phyloP scores from a whole-genome alignment of 2,113 vertebrate genomes.

The Caranx melampygus region DNA sequence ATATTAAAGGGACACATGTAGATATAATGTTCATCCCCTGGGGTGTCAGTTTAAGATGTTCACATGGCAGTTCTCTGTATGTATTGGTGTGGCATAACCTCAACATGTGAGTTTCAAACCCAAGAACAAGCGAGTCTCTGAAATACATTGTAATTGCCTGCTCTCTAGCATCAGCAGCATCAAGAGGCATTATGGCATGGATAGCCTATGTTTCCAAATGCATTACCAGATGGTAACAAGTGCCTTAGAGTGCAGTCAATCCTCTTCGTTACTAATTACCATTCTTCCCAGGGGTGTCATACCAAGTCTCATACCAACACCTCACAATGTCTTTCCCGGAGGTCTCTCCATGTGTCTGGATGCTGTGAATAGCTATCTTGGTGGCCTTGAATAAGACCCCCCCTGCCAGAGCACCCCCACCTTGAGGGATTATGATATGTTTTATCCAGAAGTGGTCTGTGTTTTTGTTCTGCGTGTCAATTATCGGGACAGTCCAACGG shows the following conservation, averaged over 20 bases:
- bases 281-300: slow-evolving; percentile 74
- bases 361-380: slow-evolving; percentile 78
- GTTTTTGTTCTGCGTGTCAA: slow-evolving; percentile 69
- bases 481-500: slow-evolving; percentile 42
- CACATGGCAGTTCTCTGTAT: no score
- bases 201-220: slow-evolving; percentile 1
- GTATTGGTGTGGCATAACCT: no score
- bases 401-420: neutral
- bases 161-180: neutral
- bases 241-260: slow-evolving; percentile 12
- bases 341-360: slow-evolving; percentile 71
- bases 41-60: no score
- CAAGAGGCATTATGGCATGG: neutral
- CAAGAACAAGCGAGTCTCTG: neutral
- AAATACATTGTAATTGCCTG: neutral
- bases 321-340: slow-evolving; percentile 78
- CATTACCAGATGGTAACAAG: slow-evolving; percentile 21
- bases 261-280: slow-evolving; percentile 56
- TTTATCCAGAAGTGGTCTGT: slow-evolving; percentile 58
- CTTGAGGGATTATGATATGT: slow-evolving; percentile 78
- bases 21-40: no score
- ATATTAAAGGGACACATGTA: no score
- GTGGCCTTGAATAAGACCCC: slow-evolving; percentile 72
- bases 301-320: slow-evolving; percentile 72
- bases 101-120: no score